Evolutionary conservation across 1,140 invertebrate genomes (phyloP).

Genomic region (Aethina tumida): DNA sequence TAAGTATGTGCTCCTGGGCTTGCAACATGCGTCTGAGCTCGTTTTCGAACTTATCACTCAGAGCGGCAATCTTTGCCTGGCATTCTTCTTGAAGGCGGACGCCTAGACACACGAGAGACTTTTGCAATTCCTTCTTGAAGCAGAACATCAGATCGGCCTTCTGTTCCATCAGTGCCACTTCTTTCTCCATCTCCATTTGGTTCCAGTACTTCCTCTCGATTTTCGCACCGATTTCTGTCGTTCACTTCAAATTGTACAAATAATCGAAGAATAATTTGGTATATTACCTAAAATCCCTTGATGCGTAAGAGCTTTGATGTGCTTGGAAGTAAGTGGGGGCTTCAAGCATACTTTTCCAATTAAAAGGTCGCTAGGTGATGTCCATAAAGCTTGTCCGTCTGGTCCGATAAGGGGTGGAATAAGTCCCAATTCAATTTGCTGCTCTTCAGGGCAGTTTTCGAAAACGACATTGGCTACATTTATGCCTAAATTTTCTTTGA

Average conservation of each 20-base stretch:
- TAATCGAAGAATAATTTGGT: constrained; percentile 2
- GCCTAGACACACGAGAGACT: too few species aligned
- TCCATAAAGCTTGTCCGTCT: constrained; percentile 27
- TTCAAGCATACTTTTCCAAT: constrained; percentile 30
- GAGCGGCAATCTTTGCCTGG: constrained; percentile 4
- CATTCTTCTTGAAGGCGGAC: too few species aligned
- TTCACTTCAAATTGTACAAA: not conserved
- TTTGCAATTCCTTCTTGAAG: constrained; percentile 20
- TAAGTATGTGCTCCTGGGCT: constrained; percentile 25
- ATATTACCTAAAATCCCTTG: constrained; percentile 35
- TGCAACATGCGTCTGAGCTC: constrained; percentile 10
- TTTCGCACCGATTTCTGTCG: constrained; percentile 26
- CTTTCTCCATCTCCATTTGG: constrained; percentile 25
- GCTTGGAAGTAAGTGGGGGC: constrained; percentile 28
- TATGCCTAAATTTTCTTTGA: constrained; percentile 16
- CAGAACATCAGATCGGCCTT: constrained; percentile 10
- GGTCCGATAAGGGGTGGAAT: constrained; percentile 26
- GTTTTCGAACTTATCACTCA: not conserved
- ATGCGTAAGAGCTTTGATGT: constrained; percentile 35
- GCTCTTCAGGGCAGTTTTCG: constrained; percentile 22
- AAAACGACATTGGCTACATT: constrained; percentile 24
- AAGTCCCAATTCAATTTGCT: constrained; percentile 25
- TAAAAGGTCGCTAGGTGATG: constrained; percentile 33
- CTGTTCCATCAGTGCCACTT: constrained; percentile 25
- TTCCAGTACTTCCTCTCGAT: constrained; percentile 28